Evolutionary conservation across 2,113 vertebrate species (phyloP), one percentile per base, ranked within the genome.

Genomic region (Paratilapia polleni): DNA sequence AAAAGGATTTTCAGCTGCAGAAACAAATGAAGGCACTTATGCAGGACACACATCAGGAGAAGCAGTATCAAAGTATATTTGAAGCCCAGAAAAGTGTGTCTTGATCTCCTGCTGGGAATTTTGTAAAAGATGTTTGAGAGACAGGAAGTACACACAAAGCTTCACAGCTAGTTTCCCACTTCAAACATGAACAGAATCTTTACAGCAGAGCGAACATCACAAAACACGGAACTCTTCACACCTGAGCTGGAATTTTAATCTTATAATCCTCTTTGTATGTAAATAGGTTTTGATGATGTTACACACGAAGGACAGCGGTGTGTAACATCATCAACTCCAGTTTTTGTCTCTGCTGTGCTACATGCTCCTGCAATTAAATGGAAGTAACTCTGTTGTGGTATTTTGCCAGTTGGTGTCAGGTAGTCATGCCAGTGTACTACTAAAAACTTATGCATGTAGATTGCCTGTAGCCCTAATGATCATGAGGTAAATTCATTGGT

Each of bases 181-280:
- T 80, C 7, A 81, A 73, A 74, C 59, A 15, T 10, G 43, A 82
- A 70, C n/a, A 2, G 54, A 54, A 64, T 14, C 49, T 20, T 11
- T 59, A 70, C 24, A 70, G 43, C 66, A 70, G 24, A 52, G n/a
- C 1, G 3, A 56, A 34, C 38, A 74, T 70, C 26, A 38, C 26
- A 61, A 62, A 86, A 31, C 4, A 20, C 4, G 0, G 3, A 58
- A 3, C 6, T 49, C 13, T 57, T 82, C 43, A 73, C 77, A 89
- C n/a, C 81, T 87, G 74, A 43, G 58, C 3, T 66, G 34, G 36
- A 38, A 4, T 81, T 78, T 78, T 60, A 82, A 80, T 80, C 70
- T 58, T 10, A 22, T 74, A 82, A 88, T 88, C 52, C 31, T 66
- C 41, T 84, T 62, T 82, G 82, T 85, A 59, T 66, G 38, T 8